These are phyloP conservation scores for Ivindomyrus marchei DNA, from an alignment of 2,113 vertebrate species.

Conservation along the genomic window DNA sequence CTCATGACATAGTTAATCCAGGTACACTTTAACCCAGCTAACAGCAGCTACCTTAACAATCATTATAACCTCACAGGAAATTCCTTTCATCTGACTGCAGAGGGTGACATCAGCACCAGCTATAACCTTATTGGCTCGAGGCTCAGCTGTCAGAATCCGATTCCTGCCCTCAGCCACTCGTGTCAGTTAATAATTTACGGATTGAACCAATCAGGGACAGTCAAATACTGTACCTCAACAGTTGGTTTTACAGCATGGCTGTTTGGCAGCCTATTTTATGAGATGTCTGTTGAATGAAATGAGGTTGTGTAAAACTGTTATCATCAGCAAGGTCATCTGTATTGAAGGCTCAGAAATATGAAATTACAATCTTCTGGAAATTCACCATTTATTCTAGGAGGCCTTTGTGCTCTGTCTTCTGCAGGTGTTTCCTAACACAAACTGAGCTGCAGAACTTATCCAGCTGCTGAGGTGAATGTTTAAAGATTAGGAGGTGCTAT, in stretches of 20 bases:
- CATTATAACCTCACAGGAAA: neutral
- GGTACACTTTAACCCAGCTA: neutral
- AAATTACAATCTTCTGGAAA: neutral
- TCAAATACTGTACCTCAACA: neutral
- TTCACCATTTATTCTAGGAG: neutral
- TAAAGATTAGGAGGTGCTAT: neutral
- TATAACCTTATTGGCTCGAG: neutral
- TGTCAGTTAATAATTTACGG: neutral
- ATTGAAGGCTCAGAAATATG: neutral
- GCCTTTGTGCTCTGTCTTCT: neutral
- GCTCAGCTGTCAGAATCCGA: neutral
- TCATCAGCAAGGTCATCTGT: neutral
- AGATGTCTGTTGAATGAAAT: neutral
- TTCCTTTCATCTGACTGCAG: conserved; percentile 1
- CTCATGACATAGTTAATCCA: neutral
- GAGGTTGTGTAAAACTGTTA: neutral
- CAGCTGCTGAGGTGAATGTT: neutral
- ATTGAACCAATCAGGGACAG: neutral
- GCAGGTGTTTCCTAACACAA: neutral
- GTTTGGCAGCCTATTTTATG: neutral
- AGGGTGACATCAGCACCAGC: neutral
- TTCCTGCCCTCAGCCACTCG: neutral
- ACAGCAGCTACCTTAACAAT: neutral
- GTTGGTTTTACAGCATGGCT: neutral
- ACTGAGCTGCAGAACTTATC: neutral